These are phyloP conservation scores for Galeopterus variegatus DNA, from an alignment of 2,113 vertebrate genomes.

Conservation along the genomic window DNA sequence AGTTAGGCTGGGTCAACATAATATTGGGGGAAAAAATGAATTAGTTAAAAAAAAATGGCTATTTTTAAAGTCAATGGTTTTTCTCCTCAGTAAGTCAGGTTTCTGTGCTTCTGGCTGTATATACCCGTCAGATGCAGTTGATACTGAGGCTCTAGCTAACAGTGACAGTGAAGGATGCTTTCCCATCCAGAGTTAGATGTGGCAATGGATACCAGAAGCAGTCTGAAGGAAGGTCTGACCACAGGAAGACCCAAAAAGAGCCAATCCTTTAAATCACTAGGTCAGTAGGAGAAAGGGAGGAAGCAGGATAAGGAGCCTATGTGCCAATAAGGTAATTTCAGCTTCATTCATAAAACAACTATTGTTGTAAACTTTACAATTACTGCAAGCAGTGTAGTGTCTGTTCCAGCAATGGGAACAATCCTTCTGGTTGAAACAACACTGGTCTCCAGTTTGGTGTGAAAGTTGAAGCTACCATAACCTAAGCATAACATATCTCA, in stretches of 20 bases:
- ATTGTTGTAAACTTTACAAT: conserved; percentile 38
- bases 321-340: conserved; percentile 65
- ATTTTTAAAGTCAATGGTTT: conserved; percentile 72
- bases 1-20: conserved; percentile 77
- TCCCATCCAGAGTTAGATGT: conserved; percentile 67
- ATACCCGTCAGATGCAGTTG: conserved; percentile 71
- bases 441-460: conserved; percentile 46
- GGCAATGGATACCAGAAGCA: conserved; percentile 69
- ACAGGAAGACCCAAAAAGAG: conserved; percentile 57
- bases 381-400: conserved; percentile 49
- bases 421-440: conserved; percentile 63
- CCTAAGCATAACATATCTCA: conserved; percentile 35
- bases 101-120: conserved; percentile 77
- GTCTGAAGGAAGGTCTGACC: conserved; percentile 71
- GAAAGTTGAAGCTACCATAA: conserved; percentile 52
- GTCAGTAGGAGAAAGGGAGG: conserved; percentile 51
- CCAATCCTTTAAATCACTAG: conserved; percentile 66
- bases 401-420: conserved; percentile 53
- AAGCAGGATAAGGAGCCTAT: conserved; percentile 63
- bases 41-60: conserved; percentile 61
- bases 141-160: conserved; percentile 74
- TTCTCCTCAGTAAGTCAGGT: conserved; percentile 66
- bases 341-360: conserved; percentile 54
- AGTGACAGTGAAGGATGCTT: conserved; percentile 71
- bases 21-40: conserved; percentile 58